Evolutionary conservation across 2,888 invertebrate species (phyloP), one percentile per base, ranked within the genome.

Genomic region (Melitaea athalia): DNA sequence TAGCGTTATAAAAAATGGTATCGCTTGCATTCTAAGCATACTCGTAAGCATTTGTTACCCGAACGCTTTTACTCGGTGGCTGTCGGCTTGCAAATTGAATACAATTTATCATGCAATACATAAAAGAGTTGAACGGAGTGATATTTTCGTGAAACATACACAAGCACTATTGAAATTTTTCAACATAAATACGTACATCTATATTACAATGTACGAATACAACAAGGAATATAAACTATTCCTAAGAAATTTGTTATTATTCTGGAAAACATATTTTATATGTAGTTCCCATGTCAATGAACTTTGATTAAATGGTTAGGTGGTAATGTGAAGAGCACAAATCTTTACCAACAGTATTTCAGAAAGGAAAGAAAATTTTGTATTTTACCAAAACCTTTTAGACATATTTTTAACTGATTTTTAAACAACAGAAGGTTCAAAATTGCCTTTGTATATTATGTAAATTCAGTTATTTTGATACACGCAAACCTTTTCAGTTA

Each of bases 31-130:
- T 82, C 81, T 81, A 82, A 87, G 84, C 86, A 85, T 87, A 72
- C 74, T 73, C 72, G 67, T 70, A 85, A 89, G 83, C 86, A 90
- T 89, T 90, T 89, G 87, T 90, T 86, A 89, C 85, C 86, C 80
- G 88, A 88, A 91, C 89, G 89, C 88, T 87, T 84, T 67, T 86
- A 87, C 86, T 87, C 83, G 83, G 84, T 79, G 82, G 82, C 85
- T 91, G 91, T 91, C 92, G 86, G 84, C 81, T 83, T 82, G 83
- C 85, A 91, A 91, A 91, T 91, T 89, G 90, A 86, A 90, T 88
- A 85, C 87, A 82, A 92, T 92, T 88, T 87, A 87, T 91, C 91
- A 91, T 88, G 85, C 85, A 81, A 88, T 86, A 86, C 80, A 80
- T 82, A 82, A 82, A 63, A 79, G 79, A 84, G 84, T 84, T 86